Percentiles rank a stretch among this genome's conserved stretches.
phyloP scores from a whole-genome alignment of 1,140 invertebrate genomes.

The Aradophagus sp. region DNA sequence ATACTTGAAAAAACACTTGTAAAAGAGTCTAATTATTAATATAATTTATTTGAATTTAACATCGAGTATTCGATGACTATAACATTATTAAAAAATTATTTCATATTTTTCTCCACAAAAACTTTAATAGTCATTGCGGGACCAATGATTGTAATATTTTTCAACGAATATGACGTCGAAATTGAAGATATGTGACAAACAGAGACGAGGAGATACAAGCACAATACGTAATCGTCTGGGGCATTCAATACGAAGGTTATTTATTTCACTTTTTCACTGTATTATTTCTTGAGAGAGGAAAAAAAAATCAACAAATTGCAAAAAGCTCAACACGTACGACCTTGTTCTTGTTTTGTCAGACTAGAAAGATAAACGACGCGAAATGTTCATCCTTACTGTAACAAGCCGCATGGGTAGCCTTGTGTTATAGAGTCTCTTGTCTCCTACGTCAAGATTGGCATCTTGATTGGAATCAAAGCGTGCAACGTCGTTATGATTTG shows the following conservation, averaged over 20 bases:
- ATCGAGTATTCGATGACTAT: no score
- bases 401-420: slow-evolving; percentile 18
- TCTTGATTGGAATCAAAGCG: slow-evolving; percentile 14
- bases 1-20: no score
- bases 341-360: slow-evolving; percentile 44
- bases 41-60: no score
- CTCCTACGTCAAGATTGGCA: slow-evolving; percentile 3
- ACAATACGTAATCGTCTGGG: slow-evolving; percentile 8
- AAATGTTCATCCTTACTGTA: slow-evolving; percentile 35
- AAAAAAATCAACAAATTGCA: slow-evolving; percentile 29
- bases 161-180: background rate
- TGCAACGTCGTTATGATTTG: slow-evolving; percentile 7
- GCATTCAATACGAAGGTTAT: slow-evolving; percentile 20
- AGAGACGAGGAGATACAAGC: no score
- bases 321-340: slow-evolving; percentile 28
- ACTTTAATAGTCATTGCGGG: no score
- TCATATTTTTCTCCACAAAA: no score
- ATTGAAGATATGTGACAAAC: no score
- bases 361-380: slow-evolving; percentile 36
- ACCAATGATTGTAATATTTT: no score
- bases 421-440: slow-evolving; percentile 12
- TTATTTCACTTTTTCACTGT: slow-evolving; percentile 25
- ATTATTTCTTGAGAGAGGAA: slow-evolving; percentile 10
- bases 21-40: no score
- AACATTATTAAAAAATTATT: no score